Evolutionary conservation across 2,888 invertebrate species (phyloP).

Genomic region (Cataglyphis albicans): DNA sequence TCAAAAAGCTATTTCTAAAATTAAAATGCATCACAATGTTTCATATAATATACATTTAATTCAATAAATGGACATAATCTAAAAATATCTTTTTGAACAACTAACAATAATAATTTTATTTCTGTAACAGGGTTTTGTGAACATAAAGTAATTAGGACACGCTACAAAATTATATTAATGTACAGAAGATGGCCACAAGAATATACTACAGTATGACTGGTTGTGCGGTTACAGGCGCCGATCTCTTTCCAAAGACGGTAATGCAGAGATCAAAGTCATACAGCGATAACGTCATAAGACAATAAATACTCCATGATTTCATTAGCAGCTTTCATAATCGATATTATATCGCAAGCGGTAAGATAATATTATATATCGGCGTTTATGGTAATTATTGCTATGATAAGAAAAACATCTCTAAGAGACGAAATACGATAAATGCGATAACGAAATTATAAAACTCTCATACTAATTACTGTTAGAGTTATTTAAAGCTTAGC

Average conservation of each 20-base stretch:
- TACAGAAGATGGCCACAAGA: background rate
- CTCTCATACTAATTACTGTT: background rate
- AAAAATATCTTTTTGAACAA: background rate
- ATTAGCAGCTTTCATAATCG: background rate
- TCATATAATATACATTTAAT: background rate
- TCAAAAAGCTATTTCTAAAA: background rate
- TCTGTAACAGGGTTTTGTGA: background rate
- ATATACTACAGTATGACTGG: background rate
- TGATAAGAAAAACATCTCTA: background rate
- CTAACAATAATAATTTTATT: background rate
- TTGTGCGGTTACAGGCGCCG: background rate
- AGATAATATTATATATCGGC: background rate
- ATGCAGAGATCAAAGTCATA: slow-evolving; percentile 28
- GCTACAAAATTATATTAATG: background rate
- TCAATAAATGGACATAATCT: too few relatives aligned
- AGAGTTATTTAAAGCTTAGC: background rate
- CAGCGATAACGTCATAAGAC: background rate
- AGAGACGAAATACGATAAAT: background rate
- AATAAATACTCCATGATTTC: background rate
- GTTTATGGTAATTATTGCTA: background rate
- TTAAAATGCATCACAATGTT: background rate
- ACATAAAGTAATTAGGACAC: background rate
- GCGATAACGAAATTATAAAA: background rate
- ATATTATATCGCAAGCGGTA: slow-evolving; percentile 17
- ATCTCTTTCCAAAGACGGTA: slow-evolving; percentile 38